phyloP scores from a whole-genome alignment of 2,888 invertebrate genomes.

The Rotaria magnacalcarata region DNA sequence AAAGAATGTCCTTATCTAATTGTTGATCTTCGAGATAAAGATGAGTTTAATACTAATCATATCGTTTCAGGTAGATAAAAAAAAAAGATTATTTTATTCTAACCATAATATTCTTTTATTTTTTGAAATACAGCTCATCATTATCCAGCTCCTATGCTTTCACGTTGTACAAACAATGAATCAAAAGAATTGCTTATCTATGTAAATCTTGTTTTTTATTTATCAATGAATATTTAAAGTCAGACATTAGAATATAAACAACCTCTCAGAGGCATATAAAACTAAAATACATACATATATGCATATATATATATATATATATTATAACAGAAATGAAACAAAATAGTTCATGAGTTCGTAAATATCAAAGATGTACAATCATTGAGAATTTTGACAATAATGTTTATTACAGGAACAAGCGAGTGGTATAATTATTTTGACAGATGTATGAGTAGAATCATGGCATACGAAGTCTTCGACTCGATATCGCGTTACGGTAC shows the following conservation, averaged over 20 bases:
- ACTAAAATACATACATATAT: not conserved
- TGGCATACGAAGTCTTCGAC: not conserved
- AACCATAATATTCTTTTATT: conserved; percentile 47
- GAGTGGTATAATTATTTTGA: not conserved
- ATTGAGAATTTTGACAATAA: not conserved
- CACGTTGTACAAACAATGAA: conserved; percentile 60
- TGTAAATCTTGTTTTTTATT: conserved; percentile 55
- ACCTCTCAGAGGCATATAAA: not conserved
- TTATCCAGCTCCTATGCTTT: conserved; percentile 59
- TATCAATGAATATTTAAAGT: not conserved
- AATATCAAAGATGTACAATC: not conserved
- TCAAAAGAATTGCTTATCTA: conserved; percentile 58
- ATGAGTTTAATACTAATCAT: conserved; percentile 57
- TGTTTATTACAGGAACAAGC: conserved; percentile 8
- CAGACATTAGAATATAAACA: not conserved
- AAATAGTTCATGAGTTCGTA: not conserved
- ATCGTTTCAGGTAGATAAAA: conserved; percentile 52
- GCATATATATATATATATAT: not conserved
- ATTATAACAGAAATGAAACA: not conserved
- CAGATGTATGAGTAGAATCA: conserved; percentile 3
- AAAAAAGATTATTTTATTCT: not conserved
- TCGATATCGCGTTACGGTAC: not conserved
- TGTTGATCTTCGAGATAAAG: conserved; percentile 59
- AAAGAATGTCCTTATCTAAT: conserved; percentile 58
- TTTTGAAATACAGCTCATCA: conserved; percentile 53